A percentile compares a stretch with the other conserved stretches of the same genome.
phyloP scores from a whole-genome alignment of 92 coral and sea anemone species.

The Epizoanthus scotinus region DNA sequence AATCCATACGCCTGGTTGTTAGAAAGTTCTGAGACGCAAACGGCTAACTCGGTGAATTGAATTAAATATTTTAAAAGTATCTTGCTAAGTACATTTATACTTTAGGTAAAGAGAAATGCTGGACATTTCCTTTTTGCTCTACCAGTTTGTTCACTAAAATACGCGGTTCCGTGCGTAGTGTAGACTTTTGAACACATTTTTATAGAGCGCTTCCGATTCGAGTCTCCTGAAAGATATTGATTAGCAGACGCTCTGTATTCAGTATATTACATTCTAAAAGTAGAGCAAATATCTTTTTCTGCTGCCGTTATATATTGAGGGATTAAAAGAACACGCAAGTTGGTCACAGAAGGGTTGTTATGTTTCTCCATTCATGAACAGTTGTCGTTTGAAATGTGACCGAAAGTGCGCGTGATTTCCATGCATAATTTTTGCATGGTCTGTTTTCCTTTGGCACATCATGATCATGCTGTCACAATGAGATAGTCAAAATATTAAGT shows the following conservation, averaged over 20 bases:
- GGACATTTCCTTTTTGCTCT: neutral
- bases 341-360: conserved; percentile 3
- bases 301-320: neutral
- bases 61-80: conserved; percentile 19
- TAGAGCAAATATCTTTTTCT: neutral
- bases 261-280: neutral
- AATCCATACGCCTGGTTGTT: conserved; percentile 2
- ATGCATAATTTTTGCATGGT: neutral
- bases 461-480: neutral
- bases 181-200: neutral
- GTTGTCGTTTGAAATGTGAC: too few species aligned
- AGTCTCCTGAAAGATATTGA: neutral
- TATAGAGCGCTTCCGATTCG: neutral
- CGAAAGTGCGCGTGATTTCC: neutral
- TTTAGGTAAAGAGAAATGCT: neutral
- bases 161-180: neutral
- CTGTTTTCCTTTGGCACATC: neutral
- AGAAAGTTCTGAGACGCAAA: neutral
- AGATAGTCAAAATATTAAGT: neutral
- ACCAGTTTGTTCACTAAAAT: neutral
- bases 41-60: conserved; percentile 1
- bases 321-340: neutral
- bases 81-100: neutral
- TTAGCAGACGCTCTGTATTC: neutral
- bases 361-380: neutral